Evolutionary conservation across 1,140 invertebrate genomes (phyloP).

Genomic region (Trichonephila clavipes): DNA sequence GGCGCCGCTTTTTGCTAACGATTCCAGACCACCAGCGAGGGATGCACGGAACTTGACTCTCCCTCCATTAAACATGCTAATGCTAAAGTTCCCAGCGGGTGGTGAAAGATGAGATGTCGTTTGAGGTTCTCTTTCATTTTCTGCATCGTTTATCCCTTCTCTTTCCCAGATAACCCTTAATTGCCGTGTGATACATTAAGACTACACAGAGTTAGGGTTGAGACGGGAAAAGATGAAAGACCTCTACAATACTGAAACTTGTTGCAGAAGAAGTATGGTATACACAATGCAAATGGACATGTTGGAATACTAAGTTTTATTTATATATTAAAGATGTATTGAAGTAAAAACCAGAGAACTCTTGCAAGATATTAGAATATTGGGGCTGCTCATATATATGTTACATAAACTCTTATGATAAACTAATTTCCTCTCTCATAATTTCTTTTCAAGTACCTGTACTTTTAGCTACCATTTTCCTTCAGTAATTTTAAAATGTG

Average conservation of each 20-base stretch:
- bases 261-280: neutral
- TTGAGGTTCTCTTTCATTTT: neutral
- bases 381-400: no score
- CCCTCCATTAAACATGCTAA: constrained; percentile 64
- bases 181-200: neutral
- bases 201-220: neutral
- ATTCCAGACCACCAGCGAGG: constrained; percentile 47
- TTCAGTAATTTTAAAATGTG: no score
- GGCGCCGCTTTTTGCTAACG: constrained; percentile 54
- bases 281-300: neutral
- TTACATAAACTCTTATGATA: no score
- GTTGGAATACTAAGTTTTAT: no score
- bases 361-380: no score
- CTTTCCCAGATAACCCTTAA: constrained; percentile 20
- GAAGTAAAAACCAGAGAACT: no score
- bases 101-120: constrained; percentile 54
- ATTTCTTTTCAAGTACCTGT: no score
- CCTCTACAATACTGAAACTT: neutral
- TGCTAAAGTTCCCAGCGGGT: constrained; percentile 52
- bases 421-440: no score
- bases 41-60: neutral
- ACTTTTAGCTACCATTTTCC: no score
- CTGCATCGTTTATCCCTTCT: neutral
- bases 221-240: neutral
- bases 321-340: no score